phyloP scores from a whole-genome alignment of 2,888 invertebrate species.

The Ormyrus nitidulus region DNA sequence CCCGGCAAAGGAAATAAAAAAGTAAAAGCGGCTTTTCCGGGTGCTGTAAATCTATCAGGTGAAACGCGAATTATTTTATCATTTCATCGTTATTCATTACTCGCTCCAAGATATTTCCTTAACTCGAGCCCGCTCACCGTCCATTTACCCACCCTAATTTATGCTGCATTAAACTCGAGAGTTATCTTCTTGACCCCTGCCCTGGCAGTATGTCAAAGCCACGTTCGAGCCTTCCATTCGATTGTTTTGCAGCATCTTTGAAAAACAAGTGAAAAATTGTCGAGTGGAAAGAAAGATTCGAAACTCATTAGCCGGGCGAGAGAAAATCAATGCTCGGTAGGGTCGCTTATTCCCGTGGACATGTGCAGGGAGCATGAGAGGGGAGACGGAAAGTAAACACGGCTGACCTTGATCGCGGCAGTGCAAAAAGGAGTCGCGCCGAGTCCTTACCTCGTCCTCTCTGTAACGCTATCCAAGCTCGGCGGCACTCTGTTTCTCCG shows the following conservation, averaged over 20 bases:
- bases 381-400: constrained; percentile 6
- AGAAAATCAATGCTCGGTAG: too few relatives aligned
- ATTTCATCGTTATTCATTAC: constrained; percentile 26
- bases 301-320: too few relatives aligned
- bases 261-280: too few relatives aligned
- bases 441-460: constrained; percentile 5
- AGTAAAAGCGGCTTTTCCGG: too few relatives aligned
- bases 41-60: background rate
- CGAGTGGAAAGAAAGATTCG: too few relatives aligned
- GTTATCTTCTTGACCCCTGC: background rate
- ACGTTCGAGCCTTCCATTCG: too few relatives aligned
- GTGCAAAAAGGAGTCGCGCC: too few relatives aligned
- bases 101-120: constrained; percentile 4
- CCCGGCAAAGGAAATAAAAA: too few relatives aligned
- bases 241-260: too few relatives aligned
- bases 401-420: constrained; percentile 13
- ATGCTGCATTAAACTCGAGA: constrained; percentile 21
- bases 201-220: constrained; percentile 9
- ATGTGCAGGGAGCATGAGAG: too few relatives aligned
- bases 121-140: constrained; percentile 1
- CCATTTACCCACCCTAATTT: constrained; percentile 5
- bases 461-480: background rate
- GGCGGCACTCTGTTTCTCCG: background rate
- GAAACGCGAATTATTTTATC: constrained; percentile 13
- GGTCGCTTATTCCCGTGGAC: too few relatives aligned